Evolutionary conservation across 2,888 invertebrate genomes (phyloP), one percentile per base, ranked within the genome.

Genomic region (Cheilosia pagana): DNA sequence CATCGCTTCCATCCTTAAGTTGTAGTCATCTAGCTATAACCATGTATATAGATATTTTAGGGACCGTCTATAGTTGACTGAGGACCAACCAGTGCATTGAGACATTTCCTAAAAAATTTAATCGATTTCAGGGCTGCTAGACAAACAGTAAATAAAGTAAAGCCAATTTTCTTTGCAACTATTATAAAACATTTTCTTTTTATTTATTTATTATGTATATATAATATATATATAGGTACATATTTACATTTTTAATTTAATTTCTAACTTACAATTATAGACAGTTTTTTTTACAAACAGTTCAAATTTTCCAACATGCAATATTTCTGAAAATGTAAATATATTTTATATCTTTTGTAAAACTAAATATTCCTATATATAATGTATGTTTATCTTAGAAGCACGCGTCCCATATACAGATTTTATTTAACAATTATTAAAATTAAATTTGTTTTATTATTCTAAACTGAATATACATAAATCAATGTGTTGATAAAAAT

Each of bases 141-240:
- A 25, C 7, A 28, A 28, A 28, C 7, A 28, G 1, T 28, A 16
- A 60, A 10, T 16, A 10, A 60, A 59, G 10, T 6, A 25, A 45
- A 12, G 10, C 14, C 14, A 14, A 1, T 23, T 65, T 23, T 2
- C 19, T 21, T 57, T 57, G 57, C 57, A 75, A 67, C 75, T 75
- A 75, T 65, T 75, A 75, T 75, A 75, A 75, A 75, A 75, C 65
- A 59, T 67, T 75, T 75, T 65, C 43, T 55, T 50, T 70, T 65
- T 63, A 63, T 55, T 63, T 63, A 63, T 35, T 28, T 45, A 39
- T 50, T 59, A 71, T 74, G 28, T 53, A 45, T 74, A 63, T 74
- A 63, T 55, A 63, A 65, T 57, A 55, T 55, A 57, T 65, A 35
- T 53, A 57, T 65, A 65, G 39, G 28, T 65, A n/a, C n/a, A n/a